Base-by-base conservation (phyloP, 2,113 vertebrate genomes). In the Smithornis capensis region DNA sequence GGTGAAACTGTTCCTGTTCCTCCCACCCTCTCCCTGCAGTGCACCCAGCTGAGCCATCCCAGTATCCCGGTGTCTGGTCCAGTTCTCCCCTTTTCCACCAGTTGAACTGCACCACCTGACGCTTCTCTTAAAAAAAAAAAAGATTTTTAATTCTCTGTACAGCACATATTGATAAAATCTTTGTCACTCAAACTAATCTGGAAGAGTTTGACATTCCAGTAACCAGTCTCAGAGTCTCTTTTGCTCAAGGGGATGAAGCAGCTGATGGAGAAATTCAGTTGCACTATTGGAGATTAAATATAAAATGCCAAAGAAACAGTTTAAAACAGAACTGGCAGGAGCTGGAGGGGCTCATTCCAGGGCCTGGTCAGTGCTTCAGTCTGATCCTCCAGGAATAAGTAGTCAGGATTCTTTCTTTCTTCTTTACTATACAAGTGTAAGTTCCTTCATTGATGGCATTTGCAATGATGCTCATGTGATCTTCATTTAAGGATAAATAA, bases 391-490 rank as follows among this genome's bases (percentile, higher is more conserved):
- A 99, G 19, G 99, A 99, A 91, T 99, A 99, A 44, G 98, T 99
- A 18, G 99, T 99, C 83, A 99, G 98, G 81, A 99, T 98, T 40
- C 98, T 98, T 82, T 98, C 98, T 86, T 97, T 98, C 95, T 98
- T 98, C 97, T 98, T 99, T 50, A 99, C 99, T 10, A 99, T 96
- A 25, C 99, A 99, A 27, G 99, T 99, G 97, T 99, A 99, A 13
- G 98, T 98, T 77, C 99, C 99, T 95, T 99, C 99, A 14, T 99
- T 99, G 78, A 99, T 98, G 42, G 99, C 99, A 7, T 99, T 99
- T 91, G 99, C 99, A 35, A 99, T 98, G 81, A 99, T 99, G 90
- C 98, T 99, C 87, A 99, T 98, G 95, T 98, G 99, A 71, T 99
- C 99, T 5, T 98, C 98, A 4, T 98, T 99, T 84, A 99, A 93